These are phyloP conservation scores for Camponotus floridanus DNA, from an alignment of 1,140 invertebrate species.

Conservation along the genomic window DNA sequence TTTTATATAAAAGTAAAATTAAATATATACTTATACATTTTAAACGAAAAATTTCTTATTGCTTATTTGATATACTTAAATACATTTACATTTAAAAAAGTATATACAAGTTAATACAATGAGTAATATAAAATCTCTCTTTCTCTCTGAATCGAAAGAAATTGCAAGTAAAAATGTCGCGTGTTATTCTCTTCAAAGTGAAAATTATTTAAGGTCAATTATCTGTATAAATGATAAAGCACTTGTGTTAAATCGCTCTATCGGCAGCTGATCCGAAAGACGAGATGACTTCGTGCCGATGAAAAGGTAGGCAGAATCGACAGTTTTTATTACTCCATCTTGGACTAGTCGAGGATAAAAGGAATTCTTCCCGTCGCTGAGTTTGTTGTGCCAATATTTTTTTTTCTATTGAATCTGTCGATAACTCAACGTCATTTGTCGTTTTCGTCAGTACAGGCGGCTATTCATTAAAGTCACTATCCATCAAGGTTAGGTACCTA, in stretches of 20 bases:
- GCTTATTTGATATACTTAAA: not conserved
- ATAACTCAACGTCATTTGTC: conserved; percentile 56
- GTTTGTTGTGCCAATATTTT: conserved; percentile 37
- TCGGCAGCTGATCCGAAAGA: conserved; percentile 49
- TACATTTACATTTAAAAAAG: not conserved
- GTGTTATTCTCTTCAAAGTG: conserved; percentile 47
- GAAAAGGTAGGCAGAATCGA: conserved; percentile 75
- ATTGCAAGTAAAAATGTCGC: not conserved
- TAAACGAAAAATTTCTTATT: not conserved
- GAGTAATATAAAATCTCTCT: not conserved
- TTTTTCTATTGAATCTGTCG: conserved; percentile 32
- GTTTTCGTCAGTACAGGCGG: conserved; percentile 20
- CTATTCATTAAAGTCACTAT: conserved; percentile 59
- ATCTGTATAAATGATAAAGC: conserved; percentile 50
- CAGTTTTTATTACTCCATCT: conserved; percentile 62
- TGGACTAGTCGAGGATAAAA: conserved; percentile 38
- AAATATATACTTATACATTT: not conserved
- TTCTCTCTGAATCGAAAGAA: not conserved
- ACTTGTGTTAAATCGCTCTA: conserved; percentile 56
- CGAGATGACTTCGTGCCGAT: conserved; percentile 56
- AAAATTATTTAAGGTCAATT: conserved; percentile 31
- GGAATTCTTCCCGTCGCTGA: not conserved
- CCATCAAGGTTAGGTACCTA: conserved; percentile 15
- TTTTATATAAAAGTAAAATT: not conserved
- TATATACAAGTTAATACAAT: not conserved